phyloP scores from a whole-genome alignment of 2,113 vertebrate species.

The Triplophysa rosa region DNA sequence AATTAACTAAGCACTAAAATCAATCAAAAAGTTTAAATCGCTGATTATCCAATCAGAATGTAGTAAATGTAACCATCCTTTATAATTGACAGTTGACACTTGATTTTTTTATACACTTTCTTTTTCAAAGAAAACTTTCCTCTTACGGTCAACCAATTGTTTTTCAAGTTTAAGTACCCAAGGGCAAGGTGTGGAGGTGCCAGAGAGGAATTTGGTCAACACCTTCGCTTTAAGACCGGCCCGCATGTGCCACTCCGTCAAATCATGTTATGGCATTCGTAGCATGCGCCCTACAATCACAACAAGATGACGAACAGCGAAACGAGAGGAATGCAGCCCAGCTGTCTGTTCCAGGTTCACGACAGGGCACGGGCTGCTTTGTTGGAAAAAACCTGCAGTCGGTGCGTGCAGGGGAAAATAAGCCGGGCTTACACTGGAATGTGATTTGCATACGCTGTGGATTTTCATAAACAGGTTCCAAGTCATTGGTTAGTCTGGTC shows the following conservation, averaged over 20 bases:
- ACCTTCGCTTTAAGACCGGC: neutral
- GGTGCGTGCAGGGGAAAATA: neutral
- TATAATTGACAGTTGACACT: too few species aligned
- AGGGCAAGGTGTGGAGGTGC: neutral
- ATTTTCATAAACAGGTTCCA: constrained; percentile 42
- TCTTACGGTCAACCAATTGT: neutral
- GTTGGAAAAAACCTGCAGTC: constrained; percentile 5
- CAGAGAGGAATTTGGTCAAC: neutral
- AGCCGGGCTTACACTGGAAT: constrained; percentile 19
- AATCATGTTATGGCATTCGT: constrained; percentile 32
- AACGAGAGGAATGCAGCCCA: constrained; percentile 28
- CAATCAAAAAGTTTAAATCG: too few species aligned
- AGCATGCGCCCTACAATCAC: constrained; percentile 35
- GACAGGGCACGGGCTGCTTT: constrained; percentile 2
- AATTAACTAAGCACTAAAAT: too few species aligned
- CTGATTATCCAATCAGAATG: neutral
- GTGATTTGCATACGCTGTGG: constrained; percentile 24
- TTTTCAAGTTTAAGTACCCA: neutral
- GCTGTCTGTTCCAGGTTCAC: constrained; percentile 1
- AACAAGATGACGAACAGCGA: constrained; percentile 36
- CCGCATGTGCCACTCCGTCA: constrained; percentile 1
- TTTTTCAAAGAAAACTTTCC: neutral
- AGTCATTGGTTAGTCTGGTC: neutral
- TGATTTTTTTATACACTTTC: neutral
- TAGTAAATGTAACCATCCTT: too few species aligned